Base-by-base conservation (phyloP, 2,888 invertebrate species). In the Acleris cristana region DNA sequence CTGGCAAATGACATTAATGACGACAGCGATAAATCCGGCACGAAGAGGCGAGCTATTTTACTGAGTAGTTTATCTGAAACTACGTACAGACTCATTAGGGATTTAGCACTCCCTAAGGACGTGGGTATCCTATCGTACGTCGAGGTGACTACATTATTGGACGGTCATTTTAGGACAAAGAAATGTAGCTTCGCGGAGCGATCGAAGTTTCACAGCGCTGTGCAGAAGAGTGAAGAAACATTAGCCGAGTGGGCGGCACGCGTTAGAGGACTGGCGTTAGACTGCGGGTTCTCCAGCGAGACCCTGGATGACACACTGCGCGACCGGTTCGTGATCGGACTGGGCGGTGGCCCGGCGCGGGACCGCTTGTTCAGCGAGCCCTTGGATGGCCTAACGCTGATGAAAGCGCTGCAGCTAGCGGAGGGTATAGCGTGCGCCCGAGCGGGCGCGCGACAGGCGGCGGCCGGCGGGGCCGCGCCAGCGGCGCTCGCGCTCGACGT, bases 151-250 rank as follows among this genome's bases (percentile, higher is more conserved):
- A 7, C 40, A 12, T 44, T 72, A 14, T 45, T 72, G 2, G 69
- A 72, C 21, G 51, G 48, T 2, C 69, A 70, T 49, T 72, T 70
- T n/a, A 45, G 44, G 14, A 44, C 57, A 7, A 70, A 70, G 26
- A 56, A 49, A 14, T 64, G 70, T 44, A 49, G 64, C 3, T 70
- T 30, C n/a, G 66, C 66, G 16, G 66, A 70, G 10, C 48, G 69
- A 2, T 52, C 26, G 18, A 64, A 54, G 12, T 72, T 72, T 56
- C 64, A 72, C n/a, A n/a, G n/a, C n/a, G n/a, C n/a, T n/a, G n/a
- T n/a, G n/a, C n/a, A n/a, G n/a, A n/a, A n/a, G n/a, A n/a, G n/a
- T n/a, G n/a, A n/a, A n/a, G n/a, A n/a, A n/a, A n/a, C n/a, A n/a
- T n/a, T n/a, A n/a, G n/a, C n/a, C n/a, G n/a, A n/a, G n/a, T n/a